Evolutionary conservation across 30 jellyfish, hydroid and myxozoan species (phyloP).

Genomic region (Nemopilema nomurai): DNA sequence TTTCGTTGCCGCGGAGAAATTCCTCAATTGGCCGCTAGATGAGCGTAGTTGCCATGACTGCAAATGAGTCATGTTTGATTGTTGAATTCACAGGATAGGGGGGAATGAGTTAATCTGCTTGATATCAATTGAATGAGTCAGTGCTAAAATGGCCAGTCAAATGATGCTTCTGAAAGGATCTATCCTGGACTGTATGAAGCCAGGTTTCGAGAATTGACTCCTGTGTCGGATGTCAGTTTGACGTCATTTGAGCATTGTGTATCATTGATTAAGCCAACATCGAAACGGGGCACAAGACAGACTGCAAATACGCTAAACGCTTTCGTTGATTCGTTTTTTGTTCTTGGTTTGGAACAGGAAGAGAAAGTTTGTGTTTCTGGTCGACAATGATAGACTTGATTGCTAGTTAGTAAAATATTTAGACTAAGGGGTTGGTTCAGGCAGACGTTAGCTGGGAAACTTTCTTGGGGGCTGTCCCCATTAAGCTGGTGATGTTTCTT

Average conservation of each 20-base stretch:
- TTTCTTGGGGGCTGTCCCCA: background rate
- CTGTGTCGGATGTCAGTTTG: background rate
- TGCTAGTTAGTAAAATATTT: background rate
- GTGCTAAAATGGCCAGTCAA: too few relatives aligned
- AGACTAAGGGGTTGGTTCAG: background rate
- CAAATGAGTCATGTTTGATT: too few relatives aligned
- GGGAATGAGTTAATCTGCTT: too few relatives aligned
- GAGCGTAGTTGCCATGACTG: too few relatives aligned
- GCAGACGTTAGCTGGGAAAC: background rate
- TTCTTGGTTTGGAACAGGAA: background rate
- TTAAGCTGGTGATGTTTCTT: too few relatives aligned
- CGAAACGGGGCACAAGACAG: background rate
- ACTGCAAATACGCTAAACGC: background rate
- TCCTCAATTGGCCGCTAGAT: too few relatives aligned
- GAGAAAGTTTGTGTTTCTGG: background rate
- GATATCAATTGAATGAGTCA: too few relatives aligned
- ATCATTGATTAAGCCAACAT: background rate
- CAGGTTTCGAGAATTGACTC: background rate
- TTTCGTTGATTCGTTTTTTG: background rate
- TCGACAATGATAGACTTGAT: too few relatives aligned
- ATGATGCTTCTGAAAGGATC: too few relatives aligned
- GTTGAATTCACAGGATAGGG: too few relatives aligned
- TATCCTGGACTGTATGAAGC: background rate
- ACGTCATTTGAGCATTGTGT: background rate
- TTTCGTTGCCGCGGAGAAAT: too few relatives aligned